Conservation (phyloP, 2,113 vertebrate species). For the Ptilorrhoa leucosticta region DNA sequence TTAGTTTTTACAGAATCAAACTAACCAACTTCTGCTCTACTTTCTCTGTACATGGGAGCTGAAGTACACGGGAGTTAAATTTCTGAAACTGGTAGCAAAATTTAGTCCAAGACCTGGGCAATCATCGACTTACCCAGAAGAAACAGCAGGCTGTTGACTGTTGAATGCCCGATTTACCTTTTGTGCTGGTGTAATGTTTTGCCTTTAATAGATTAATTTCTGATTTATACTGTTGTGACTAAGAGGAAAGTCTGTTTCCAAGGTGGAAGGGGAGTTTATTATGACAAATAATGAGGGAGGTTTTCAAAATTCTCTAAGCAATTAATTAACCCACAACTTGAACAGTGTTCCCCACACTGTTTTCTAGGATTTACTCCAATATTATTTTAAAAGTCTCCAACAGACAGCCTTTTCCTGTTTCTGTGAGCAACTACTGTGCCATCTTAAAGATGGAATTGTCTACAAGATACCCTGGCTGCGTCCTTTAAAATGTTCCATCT, state of each 20-base stretch:
- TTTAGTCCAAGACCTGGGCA: background rate
- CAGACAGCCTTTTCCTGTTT: background rate
- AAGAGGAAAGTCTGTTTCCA: background rate
- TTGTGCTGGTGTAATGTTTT: background rate
- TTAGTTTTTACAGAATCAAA: background rate
- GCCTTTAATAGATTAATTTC: background rate
- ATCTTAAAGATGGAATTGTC: background rate
- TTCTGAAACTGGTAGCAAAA: background rate
- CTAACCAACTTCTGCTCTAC: background rate
- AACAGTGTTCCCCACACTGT: background rate
- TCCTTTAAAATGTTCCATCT: background rate
- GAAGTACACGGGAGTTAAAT: background rate
- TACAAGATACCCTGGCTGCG: fast-evolving
- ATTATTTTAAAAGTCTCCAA: background rate
- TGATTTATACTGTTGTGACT: background rate
- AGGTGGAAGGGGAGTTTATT: background rate
- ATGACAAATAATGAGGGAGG: background rate
- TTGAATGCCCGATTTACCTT: background rate
- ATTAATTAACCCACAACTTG: background rate
- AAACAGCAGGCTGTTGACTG: background rate
- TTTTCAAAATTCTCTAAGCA: background rate
- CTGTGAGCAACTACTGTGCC: background rate
- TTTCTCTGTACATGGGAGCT: background rate
- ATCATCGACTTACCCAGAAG: background rate
- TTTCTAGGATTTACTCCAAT: background rate